Evolutionary conservation across 2,113 vertebrate genomes (phyloP), one percentile per base, ranked within the genome.

Genomic region (Geococcyx californianus): DNA sequence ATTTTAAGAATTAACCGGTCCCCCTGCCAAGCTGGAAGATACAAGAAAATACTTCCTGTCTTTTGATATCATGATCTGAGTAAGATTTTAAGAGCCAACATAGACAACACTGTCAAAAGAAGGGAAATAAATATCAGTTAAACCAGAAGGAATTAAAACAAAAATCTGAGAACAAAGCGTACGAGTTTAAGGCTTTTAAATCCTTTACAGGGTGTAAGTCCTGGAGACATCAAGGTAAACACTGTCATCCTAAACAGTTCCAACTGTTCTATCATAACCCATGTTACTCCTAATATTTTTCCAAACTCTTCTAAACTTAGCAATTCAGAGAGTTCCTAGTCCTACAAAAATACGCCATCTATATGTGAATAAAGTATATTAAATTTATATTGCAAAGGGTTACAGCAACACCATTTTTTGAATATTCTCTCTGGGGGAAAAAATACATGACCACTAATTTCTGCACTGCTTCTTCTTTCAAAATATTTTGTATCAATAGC

Each of bases 41-140:
- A 88, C 74, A 91, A 83, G 87, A 90, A 93, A 80, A 68, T 58
- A 84, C 82, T 97, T 96, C 92, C 95, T 91, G 55, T 88, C 95
- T 95, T 96, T 96, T 95, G 96, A 96, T 95, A 91, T 96, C 82
- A 90, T 88, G 94, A 96, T 96, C 94, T 94, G 87, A 95, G 84
- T 62, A 76, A 83, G 74, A 91, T 74, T 93, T 87, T 85, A 85
- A 66, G 95, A 95, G 94, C 96, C 95, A 96, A 95, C 83, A 93
- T 70, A 95, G 91, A 96, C 78, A 96, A 77, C 45, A 73, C 58
- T 14, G 89, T 85, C 49, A 85, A 63, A 95, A 91, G 85, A 95
- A 89, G 52, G 82, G 84, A 97, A 95, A 95, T 76, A 94, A 94
- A 93, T 87, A 82, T 29, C 89, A 93, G 75, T 62, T 92, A 96